Evolutionary conservation across 1,140 invertebrate species (phyloP).

Genomic region (Cecropterus lyciades): DNA sequence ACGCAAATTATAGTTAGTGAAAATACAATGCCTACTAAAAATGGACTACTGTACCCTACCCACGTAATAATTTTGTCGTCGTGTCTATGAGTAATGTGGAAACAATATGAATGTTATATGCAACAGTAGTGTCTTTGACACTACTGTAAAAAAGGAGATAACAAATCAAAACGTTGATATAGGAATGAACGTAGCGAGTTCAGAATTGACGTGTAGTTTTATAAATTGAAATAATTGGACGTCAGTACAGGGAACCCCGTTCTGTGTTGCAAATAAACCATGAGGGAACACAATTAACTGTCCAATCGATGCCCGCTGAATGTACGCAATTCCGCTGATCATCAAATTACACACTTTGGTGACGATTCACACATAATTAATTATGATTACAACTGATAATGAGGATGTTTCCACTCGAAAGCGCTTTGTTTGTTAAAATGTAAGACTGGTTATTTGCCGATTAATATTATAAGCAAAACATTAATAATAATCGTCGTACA

Average conservation of each 20-base stretch:
- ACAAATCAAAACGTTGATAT: neutral
- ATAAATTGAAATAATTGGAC: slow-evolving; percentile 22
- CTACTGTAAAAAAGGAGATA: neutral
- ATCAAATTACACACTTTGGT: too few relatives aligned
- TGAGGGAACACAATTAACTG: neutral
- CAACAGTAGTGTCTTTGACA: neutral
- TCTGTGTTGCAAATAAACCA: neutral
- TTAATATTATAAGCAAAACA: too few relatives aligned
- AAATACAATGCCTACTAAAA: neutral
- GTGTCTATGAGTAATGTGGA: neutral
- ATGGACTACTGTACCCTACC: neutral
- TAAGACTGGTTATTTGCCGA: too few relatives aligned
- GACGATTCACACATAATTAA: too few relatives aligned
- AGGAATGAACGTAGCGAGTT: neutral
- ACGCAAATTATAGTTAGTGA: neutral
- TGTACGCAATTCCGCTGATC: too few relatives aligned
- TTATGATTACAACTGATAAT: too few relatives aligned
- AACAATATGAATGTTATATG: neutral
- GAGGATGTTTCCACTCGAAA: too few relatives aligned
- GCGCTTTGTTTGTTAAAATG: too few relatives aligned
- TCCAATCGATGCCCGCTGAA: too few relatives aligned
- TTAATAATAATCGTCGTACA: too few relatives aligned
- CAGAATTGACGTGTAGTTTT: slow-evolving; percentile 6
- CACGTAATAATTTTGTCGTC: neutral
- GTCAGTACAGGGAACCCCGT: slow-evolving; percentile 12